Percentiles rank a stretch among this genome's conserved stretches.
phyloP scores from a whole-genome alignment of 1,140 invertebrate species.

The Apocrypta bakeri region DNA sequence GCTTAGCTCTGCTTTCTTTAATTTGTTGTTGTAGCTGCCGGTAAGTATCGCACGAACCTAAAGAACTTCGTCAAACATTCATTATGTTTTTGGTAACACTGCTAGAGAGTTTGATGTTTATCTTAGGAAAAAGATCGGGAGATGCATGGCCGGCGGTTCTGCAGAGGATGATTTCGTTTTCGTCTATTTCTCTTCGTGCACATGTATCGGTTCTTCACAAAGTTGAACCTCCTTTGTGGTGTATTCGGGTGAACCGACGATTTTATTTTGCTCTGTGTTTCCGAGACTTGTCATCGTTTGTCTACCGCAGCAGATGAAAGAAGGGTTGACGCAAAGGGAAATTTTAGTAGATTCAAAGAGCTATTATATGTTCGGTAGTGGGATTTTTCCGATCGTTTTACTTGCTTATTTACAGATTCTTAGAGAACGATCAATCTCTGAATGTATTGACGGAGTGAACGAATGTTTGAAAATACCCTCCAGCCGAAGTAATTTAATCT shows the following conservation, averaged over 20 bases:
- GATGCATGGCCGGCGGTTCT: neutral
- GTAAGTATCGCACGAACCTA: conserved; percentile 55
- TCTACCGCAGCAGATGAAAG: neutral
- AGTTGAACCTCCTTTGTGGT: neutral
- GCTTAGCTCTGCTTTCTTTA: conserved; percentile 57
- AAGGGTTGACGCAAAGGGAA: conserved; percentile 44
- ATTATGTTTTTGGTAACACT: conserved; percentile 72
- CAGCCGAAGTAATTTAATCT: conserved; percentile 33
- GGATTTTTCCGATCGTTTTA: conserved; percentile 3
- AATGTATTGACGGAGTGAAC: neutral
- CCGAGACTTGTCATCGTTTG: conserved; percentile 9
- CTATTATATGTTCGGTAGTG: conserved; percentile 17
- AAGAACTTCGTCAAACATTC: conserved; percentile 68
- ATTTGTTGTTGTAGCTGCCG: conserved; percentile 73
- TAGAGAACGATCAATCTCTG: conserved; percentile 11
- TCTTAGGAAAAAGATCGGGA: conserved; percentile 43
- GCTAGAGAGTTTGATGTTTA: conserved; percentile 49
- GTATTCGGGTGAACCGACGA: neutral
- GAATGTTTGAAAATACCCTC: conserved; percentile 9
- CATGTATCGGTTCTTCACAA: neutral
- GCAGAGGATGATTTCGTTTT: neutral
- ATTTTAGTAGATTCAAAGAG: conserved; percentile 17
- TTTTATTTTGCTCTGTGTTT: neutral
- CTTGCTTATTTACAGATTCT: conserved; percentile 31
- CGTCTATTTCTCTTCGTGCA: neutral